Base-by-base conservation (phyloP, 1,140 invertebrate species). In the Sitophilus oryzae region DNA sequence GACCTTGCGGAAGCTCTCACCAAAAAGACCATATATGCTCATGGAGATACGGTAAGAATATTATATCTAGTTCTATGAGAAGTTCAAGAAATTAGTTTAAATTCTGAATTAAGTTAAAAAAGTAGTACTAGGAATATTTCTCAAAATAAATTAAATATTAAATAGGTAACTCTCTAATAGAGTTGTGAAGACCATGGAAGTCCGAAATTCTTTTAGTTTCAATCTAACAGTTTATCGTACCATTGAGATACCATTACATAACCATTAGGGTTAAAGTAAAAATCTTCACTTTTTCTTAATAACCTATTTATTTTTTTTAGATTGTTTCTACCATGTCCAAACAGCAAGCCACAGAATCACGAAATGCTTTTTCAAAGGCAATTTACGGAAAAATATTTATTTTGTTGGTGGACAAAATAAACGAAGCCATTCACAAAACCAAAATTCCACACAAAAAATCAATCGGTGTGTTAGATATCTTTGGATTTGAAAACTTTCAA, bases 401-500 rank as follows among this genome's bases (percentile, higher is more conserved):
- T 40, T 88, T 85, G 74, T 91, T 98, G 51, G 89, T 96, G 0
- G 81, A 87, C 9, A 89, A 91, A 71, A 93, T 97, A 41, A 97
- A 98, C 68, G 76, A 80, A 58, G 90, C 92, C 0, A 90, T 96
- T 63, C 88, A 80, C 66, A 84, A 83, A 73, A 79, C 80, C 15
- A 77, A 81, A 57, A 70, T 73, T 10, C 62, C 76, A 2, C 72
- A 72, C 2, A 79, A 85, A 59, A 81, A 78, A 50, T 85, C 84
- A 1, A 94, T 96, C 56, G 93, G 93, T 8, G 89, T 97, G 4
- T 74, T 97, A 35, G 94, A 98, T 71, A 96, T 97, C 61, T 96
- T 96, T 75, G 94, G 94, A 10, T 97, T 98, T 76, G 94, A 97
- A 79, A 95, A 95, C 70, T 96, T 96, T 70, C 81, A 83, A 11